Percentiles rank a stretch among this genome's conserved stretches.
Evolutionary conservation across 2,113 vertebrate species (phyloP).

Genomic region (Crocuta crocuta): DNA sequence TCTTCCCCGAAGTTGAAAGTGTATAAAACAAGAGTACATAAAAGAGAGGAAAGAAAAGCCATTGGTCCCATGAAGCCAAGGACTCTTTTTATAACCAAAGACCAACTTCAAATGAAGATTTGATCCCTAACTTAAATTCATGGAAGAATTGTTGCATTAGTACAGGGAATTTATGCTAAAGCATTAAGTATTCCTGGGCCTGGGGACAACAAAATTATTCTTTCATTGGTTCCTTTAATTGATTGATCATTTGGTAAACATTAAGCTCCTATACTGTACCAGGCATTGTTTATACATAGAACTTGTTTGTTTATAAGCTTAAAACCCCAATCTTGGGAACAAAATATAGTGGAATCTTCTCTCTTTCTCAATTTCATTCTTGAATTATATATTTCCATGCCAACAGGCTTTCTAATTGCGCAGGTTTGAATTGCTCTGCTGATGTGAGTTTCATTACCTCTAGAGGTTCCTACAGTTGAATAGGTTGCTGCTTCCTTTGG

Average conservation of each 20-base stretch:
- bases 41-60: background rate
- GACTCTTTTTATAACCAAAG: background rate
- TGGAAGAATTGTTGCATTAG: background rate
- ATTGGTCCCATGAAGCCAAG: background rate
- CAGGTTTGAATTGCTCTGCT: background rate
- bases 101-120: background rate
- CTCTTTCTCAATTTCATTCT: background rate
- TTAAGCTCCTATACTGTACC: background rate
- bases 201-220: background rate
- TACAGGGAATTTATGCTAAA: background rate
- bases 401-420: background rate
- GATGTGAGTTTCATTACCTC: conserved; percentile 1
- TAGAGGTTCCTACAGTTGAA: background rate
- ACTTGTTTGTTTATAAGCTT: background rate
- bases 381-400: background rate
- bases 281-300: background rate
- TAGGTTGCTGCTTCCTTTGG: background rate
- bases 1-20: conserved; percentile 45
- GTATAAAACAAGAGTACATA: background rate
- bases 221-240: background rate
- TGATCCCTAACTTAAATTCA: background rate
- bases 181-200: background rate
- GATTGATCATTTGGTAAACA: conserved; percentile 33
- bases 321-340: background rate
- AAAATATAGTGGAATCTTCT: background rate